These are phyloP conservation scores for Copidosoma floridanum DNA, from an alignment of 1,140 invertebrate species.

Conservation along the genomic window DNA sequence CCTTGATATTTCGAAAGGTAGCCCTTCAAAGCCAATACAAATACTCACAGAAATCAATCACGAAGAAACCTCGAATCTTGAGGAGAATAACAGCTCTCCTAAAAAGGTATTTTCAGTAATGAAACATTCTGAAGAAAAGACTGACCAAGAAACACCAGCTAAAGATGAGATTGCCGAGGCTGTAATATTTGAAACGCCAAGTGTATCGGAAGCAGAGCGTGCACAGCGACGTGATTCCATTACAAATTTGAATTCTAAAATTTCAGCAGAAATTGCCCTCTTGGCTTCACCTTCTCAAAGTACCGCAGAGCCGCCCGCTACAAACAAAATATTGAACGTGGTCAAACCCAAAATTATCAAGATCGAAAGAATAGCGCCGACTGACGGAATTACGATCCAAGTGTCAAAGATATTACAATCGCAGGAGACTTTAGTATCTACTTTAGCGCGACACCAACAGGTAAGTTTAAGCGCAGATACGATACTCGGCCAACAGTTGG, in stretches of 20 bases:
- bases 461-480: neutral
- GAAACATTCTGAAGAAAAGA: constrained; percentile 30
- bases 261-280: constrained; percentile 36
- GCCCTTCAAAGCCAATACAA: neutral
- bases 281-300: too few species aligned
- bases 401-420: neutral
- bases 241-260: constrained; percentile 46
- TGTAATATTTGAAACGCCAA: constrained; percentile 49
- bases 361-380: constrained; percentile 9
- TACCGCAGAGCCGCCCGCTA: too few species aligned
- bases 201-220: constrained; percentile 43
- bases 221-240: constrained; percentile 32
- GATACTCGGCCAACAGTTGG: constrained; percentile 22
- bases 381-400: neutral
- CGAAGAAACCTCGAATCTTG: constrained; percentile 17
- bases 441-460: neutral
- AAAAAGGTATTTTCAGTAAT: constrained; percentile 41
- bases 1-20: too few species aligned
- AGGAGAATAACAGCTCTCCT: constrained; percentile 34
- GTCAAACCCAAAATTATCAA: constrained; percentile 27
- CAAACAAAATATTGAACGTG: too few species aligned
- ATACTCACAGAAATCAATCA: neutral
- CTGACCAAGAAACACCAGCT: constrained; percentile 44
- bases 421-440: neutral
- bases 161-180: constrained; percentile 48